phyloP scores from a whole-genome alignment of 2,888 invertebrate species.

The Ligdia adustata region DNA sequence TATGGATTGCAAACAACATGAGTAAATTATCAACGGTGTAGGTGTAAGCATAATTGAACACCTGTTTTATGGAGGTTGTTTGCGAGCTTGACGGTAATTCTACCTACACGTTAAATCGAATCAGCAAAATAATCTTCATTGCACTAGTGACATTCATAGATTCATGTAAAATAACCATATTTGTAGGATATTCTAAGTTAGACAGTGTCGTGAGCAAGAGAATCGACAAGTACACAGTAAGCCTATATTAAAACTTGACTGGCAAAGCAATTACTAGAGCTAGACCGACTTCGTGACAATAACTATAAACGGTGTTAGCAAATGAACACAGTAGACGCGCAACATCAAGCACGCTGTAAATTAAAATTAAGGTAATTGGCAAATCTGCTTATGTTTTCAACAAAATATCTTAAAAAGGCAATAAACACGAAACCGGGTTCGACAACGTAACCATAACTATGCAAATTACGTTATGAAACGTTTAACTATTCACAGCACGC shows the following conservation, averaged over 20 bases:
- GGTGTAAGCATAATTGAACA: constrained; percentile 47
- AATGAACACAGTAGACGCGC: background rate
- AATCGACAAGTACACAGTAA: constrained; percentile 10
- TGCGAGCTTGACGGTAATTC: constrained; percentile 16
- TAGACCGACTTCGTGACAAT: constrained; percentile 15
- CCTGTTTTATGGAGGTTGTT: constrained; percentile 39
- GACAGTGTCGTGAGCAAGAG: constrained; percentile 8
- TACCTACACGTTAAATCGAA: constrained; percentile 8
- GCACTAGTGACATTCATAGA: too few relatives aligned
- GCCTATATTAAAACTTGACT: constrained; percentile 22
- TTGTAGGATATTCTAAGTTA: constrained; percentile 1
- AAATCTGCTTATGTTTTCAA: constrained; percentile 8
- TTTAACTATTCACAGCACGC: constrained; percentile 46
- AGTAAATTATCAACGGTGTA: constrained; percentile 42
- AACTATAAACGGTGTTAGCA: constrained; percentile 16
- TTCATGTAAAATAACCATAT: background rate
- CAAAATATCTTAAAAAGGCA: constrained; percentile 19
- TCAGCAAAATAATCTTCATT: background rate
- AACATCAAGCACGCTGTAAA: background rate
- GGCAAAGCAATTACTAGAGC: constrained; percentile 11
- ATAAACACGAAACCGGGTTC: constrained; percentile 39
- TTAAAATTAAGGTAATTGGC: constrained; percentile 7
- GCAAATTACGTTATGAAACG: constrained; percentile 40
- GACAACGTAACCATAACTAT: constrained; percentile 33
- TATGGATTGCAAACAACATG: constrained; percentile 46